Conservation (phyloP, 1,140 invertebrate genomes). For the Zaprionus tsacasi region DNA sequence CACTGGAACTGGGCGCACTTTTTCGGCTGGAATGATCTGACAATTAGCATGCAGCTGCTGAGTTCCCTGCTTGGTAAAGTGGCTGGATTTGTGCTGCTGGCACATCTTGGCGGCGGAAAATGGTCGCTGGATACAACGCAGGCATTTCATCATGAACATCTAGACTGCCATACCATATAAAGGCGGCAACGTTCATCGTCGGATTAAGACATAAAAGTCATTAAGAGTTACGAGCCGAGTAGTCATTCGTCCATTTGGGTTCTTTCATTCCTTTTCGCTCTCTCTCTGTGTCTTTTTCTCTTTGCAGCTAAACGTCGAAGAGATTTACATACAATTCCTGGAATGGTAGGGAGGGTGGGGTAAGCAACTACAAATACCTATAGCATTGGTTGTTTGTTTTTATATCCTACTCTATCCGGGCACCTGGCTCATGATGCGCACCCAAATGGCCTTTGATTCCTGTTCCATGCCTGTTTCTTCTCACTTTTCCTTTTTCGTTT, state of each 20-base stretch:
- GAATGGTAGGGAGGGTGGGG: no score
- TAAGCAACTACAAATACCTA: conserved; percentile 29
- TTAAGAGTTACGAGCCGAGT: conserved; percentile 27
- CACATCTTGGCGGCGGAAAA: conserved; percentile 48
- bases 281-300: background rate
- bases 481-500: background rate
- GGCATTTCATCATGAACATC: background rate
- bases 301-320: background rate
- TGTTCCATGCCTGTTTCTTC: conserved; percentile 31
- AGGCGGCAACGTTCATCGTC: background rate
- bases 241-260: conserved; percentile 11
- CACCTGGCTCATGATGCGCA: conserved; percentile 54
- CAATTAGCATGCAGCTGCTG: conserved; percentile 42
- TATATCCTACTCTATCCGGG: conserved; percentile 49
- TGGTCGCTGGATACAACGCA: conserved; percentile 48
- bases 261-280: background rate
- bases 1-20: conserved; percentile 17
- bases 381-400: conserved; percentile 48
- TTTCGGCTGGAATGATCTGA: conserved; percentile 49
- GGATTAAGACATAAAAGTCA: conserved; percentile 51
- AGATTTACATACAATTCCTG: conserved; percentile 56
- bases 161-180: background rate
- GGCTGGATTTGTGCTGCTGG: conserved; percentile 43
- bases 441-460: conserved; percentile 62
- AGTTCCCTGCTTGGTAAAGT: conserved; percentile 27